phyloP scores from a whole-genome alignment of 1,140 invertebrate genomes.

The Lethocerus indicus region DNA sequence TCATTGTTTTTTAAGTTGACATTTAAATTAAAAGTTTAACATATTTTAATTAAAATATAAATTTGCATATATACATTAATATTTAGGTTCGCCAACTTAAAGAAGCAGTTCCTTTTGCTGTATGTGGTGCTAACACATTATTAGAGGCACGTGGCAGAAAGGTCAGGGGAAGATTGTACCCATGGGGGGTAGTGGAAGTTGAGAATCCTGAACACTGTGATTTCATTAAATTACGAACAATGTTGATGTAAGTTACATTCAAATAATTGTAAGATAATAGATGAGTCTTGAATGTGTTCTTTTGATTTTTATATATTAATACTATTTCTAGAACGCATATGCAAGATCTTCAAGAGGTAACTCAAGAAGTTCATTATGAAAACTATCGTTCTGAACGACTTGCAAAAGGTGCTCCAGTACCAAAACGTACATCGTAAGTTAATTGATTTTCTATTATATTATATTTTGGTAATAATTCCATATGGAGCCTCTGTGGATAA shows the following conservation, averaged over 20 bases:
- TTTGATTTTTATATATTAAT: constrained; percentile 1
- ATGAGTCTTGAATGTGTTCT: neutral
- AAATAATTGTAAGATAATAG: neutral
- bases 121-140: constrained; percentile 90
- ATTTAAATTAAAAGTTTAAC: too few species aligned
- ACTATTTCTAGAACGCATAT: constrained; percentile 61
- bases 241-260: constrained; percentile 62
- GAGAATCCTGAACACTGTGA: constrained; percentile 98
- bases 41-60: neutral
- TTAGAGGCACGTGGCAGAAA: constrained; percentile 80
- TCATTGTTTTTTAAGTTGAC: neutral
- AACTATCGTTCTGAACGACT: constrained; percentile 82
- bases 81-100: constrained; percentile 67
- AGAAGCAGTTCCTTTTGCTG: constrained; percentile 91
- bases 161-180: constrained; percentile 84
- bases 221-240: constrained; percentile 92
- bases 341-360: constrained; percentile 92
- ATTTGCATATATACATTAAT: neutral
- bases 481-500: neutral
- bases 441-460: neutral
- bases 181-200: constrained; percentile 98
- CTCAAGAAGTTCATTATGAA: constrained; percentile 91
- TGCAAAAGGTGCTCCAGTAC: constrained; percentile 52
- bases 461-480: neutral
- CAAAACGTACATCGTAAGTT: constrained; percentile 3